These are phyloP conservation scores for Mamestra brassicae DNA, from an alignment of 2,888 invertebrate species.

Conservation along the genomic window DNA sequence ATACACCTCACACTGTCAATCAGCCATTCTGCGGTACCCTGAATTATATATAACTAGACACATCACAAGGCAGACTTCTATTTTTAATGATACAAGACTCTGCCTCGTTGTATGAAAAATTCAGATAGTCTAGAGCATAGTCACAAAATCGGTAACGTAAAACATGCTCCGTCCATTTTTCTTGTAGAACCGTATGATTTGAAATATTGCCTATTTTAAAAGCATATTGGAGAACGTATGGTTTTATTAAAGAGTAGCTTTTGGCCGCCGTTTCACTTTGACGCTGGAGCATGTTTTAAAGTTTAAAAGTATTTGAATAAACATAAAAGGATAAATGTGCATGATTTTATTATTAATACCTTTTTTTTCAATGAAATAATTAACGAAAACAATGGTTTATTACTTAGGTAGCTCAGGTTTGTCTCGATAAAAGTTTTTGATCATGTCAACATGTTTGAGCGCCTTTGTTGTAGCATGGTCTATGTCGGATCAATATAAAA, in stretches of 20 bases:
- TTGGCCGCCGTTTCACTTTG: conserved; percentile 6
- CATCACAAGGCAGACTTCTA: conserved; percentile 66
- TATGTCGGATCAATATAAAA: no score
- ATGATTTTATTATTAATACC: background rate
- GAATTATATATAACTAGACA: conserved; percentile 67
- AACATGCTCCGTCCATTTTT: conserved; percentile 60
- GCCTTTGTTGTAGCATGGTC: background rate
- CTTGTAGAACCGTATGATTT: conserved; percentile 45
- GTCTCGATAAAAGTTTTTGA: background rate
- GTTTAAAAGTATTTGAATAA: background rate
- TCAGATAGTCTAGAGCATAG: conserved; percentile 56
- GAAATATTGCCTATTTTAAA: conserved; percentile 62
- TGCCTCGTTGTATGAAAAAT: conserved; percentile 64
- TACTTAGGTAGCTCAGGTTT: background rate
- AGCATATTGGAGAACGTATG: conserved; percentile 27
- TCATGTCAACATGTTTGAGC: background rate
- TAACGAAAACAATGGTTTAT: no score
- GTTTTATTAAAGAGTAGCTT: conserved; percentile 35
- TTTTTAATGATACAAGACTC: conserved; percentile 69
- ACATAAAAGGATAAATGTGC: background rate
- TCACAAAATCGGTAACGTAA: conserved; percentile 51
- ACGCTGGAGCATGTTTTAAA: background rate
- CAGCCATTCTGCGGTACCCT: conserved; percentile 69
- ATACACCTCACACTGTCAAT: conserved; percentile 70
- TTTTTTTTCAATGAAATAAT: no score